phyloP scores from a whole-genome alignment of 2,113 vertebrate species.

The Alethe diademata region DNA sequence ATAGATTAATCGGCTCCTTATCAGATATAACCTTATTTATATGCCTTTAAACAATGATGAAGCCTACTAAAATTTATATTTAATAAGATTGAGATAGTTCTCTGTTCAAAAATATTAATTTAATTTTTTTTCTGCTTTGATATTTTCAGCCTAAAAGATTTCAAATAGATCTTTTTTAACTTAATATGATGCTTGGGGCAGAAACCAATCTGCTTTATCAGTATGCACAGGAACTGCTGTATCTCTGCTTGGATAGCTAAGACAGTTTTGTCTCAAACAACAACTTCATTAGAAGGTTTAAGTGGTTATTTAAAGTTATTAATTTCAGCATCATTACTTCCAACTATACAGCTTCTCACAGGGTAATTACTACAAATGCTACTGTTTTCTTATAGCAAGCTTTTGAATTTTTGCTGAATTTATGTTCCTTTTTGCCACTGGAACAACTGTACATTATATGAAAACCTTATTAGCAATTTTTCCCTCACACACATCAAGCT shows the following conservation, averaged over 20 bases:
- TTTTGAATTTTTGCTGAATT: background rate
- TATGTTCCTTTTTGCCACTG: background rate
- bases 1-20: background rate
- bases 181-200: background rate
- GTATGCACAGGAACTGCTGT: background rate
- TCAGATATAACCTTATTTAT: background rate
- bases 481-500: fast-evolving
- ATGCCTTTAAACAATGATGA: background rate
- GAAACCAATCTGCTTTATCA: background rate
- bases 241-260: background rate
- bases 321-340: background rate
- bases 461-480: background rate
- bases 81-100: background rate
- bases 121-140: background rate
- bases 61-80: background rate
- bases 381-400: background rate
- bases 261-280: background rate
- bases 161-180: background rate
- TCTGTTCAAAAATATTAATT: background rate
- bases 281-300: background rate
- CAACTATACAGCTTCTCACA: background rate
- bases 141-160: background rate
- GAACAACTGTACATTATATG: background rate
- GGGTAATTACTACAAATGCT: background rate
- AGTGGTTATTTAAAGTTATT: background rate